These are phyloP conservation scores for Euclidia mi DNA, from an alignment of 2,888 invertebrate species.

Conservation along the genomic window DNA sequence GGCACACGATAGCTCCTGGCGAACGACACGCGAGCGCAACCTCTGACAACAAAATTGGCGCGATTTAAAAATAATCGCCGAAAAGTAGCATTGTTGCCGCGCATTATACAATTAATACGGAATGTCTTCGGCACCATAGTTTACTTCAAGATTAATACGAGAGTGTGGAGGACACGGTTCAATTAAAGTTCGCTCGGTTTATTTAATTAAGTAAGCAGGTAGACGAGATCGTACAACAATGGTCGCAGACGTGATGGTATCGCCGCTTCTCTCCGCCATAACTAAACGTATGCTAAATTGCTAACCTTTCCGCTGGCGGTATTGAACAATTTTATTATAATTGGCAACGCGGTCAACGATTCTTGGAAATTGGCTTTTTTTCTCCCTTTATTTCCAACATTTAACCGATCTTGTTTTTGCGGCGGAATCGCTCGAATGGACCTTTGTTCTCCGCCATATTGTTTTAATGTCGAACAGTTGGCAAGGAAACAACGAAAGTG, in stretches of 20 bases:
- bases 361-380: slow-evolving; percentile 85
- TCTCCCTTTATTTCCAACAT: slow-evolving; percentile 80
- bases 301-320: slow-evolving; percentile 80
- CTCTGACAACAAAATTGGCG: slow-evolving; percentile 46
- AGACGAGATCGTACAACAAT: slow-evolving; percentile 21
- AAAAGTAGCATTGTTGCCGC: slow-evolving; percentile 35
- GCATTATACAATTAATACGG: slow-evolving; percentile 37
- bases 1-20: slow-evolving; percentile 37
- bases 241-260: slow-evolving; percentile 45
- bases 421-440: slow-evolving; percentile 74
- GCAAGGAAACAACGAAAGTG: slow-evolving; percentile 71
- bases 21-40: slow-evolving; percentile 34
- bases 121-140: slow-evolving; percentile 30
- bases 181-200: slow-evolving; percentile 36
- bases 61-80: slow-evolving; percentile 34
- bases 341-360: slow-evolving; percentile 85
- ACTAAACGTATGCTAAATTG: slow-evolving; percentile 76
- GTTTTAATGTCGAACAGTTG: slow-evolving; percentile 73
- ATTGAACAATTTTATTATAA: slow-evolving; percentile 88
- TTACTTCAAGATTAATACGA: slow-evolving; percentile 30
- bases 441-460: slow-evolving; percentile 85
- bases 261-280: slow-evolving; percentile 51
- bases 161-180: slow-evolving; percentile 35
- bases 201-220: slow-evolving; percentile 36
- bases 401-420: slow-evolving; percentile 85